Evolutionary conservation across 2,113 vertebrate species (phyloP), one percentile per base, ranked within the genome.

Genomic region (Silurus asotus): DNA sequence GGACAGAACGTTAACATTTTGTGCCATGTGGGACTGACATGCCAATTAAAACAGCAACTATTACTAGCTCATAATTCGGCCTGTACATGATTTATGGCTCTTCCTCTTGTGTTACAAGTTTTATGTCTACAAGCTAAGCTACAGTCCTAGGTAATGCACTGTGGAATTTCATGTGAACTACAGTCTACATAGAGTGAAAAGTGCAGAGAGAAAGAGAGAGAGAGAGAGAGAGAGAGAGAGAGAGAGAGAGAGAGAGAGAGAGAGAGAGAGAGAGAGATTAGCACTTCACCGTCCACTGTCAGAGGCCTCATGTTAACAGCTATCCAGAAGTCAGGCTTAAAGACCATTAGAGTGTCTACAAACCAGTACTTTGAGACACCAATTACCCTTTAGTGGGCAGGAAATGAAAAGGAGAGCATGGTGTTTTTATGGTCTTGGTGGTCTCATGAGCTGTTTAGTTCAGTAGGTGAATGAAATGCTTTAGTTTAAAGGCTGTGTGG

Each of bases 281-380:
- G 89, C 92, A 94, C 94, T 95, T 95, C 90, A 93, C 90, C 93
- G 93, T 93, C 91, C 92, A 93, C 92, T 93, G 93, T 55, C 48
- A 51, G 84, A 81, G 69, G 56, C 79, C 85, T 82, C 49, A 53
- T 79, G 84, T 64, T 82, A 74, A 86, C 56, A 62, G 65, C 65
- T 53, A 62, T 82, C 67, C 75, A 85, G 84, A 85, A 79, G 83
- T 67, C 61, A 79, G 58, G 61, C 69, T 78, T 79, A 64, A 37
- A 81, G 58, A 74, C 78, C 67, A 82, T 86, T 81, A 80, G 37
- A 23, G 62, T 55, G 65, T 10, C 62, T 85, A 61, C 23, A 61
- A 76, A 84, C 37, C 58, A 69, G 62, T 85, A 67, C 84, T 74
- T 62, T 20, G 37, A n/a, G 77, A n/a, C 51, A 69, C 49, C 79